phyloP scores from a whole-genome alignment of 2,888 invertebrate species.

The Salticus scenicus region DNA sequence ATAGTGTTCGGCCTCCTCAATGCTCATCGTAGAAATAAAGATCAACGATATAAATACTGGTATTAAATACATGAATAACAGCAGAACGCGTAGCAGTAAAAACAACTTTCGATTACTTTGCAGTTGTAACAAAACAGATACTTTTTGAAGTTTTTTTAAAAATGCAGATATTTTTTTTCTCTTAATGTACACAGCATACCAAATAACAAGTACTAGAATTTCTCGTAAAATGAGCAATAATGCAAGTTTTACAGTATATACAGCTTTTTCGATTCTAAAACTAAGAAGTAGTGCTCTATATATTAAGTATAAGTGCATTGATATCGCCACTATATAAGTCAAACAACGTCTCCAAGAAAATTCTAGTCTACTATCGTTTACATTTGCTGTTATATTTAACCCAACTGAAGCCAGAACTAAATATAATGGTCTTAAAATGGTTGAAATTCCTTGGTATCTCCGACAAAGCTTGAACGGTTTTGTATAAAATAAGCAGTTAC shows the following conservation, averaged over 20 bases:
- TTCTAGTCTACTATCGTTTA: background rate
- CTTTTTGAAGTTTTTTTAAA: background rate
- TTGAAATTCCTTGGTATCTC: background rate
- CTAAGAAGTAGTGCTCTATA: constrained; percentile 19
- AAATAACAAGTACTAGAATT: constrained; percentile 25
- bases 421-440: background rate
- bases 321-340: background rate
- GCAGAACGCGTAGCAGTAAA: background rate
- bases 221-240: constrained; percentile 12
- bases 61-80: background rate
- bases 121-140: background rate
- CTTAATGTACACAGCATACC: constrained; percentile 6
- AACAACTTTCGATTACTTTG: background rate
- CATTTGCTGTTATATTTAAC: background rate
- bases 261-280: constrained; percentile 1
- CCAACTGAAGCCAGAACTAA: background rate
- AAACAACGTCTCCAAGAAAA: too few relatives aligned
- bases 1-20: constrained; percentile 21
- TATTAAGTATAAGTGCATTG: constrained; percentile 33
- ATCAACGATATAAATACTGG: background rate
- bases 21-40: background rate
- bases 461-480: background rate
- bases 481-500: too few relatives aligned
- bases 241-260: constrained; percentile 25
- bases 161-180: constrained; percentile 20